phyloP scores from a whole-genome alignment of 2,888 invertebrate genomes.

The Trichogramma dendrolimi region DNA sequence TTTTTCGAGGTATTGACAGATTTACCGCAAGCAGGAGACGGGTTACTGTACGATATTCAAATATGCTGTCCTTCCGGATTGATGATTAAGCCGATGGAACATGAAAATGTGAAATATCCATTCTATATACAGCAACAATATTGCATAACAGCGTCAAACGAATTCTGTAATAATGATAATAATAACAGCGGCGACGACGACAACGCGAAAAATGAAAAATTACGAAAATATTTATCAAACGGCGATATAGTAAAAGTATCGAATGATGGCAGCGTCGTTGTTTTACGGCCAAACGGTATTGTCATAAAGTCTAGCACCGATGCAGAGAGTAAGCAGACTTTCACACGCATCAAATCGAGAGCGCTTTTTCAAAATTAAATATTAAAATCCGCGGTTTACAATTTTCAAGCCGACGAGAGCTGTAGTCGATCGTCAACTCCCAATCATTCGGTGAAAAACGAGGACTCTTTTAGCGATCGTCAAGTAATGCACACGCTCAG shows the following conservation, averaged over 20 bases:
- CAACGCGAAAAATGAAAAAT: slow-evolving; percentile 27
- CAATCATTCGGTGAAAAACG: no score
- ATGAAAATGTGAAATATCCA: slow-evolving; percentile 34
- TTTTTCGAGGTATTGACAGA: no score
- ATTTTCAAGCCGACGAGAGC: no score
- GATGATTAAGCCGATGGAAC: slow-evolving; percentile 34
- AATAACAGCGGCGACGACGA: slow-evolving; percentile 21
- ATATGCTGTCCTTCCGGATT: slow-evolving; percentile 41
- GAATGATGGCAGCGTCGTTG: slow-evolving; percentile 37
- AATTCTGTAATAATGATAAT: slow-evolving; percentile 22
- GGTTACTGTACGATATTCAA: slow-evolving; percentile 20
- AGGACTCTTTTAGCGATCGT: no score
- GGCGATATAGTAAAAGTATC: slow-evolving; percentile 46
- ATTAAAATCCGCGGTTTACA: no score
- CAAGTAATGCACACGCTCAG: no score
- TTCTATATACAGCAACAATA: slow-evolving; percentile 43
- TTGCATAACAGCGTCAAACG: slow-evolving; percentile 29
- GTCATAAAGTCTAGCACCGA: slow-evolving; percentile 29
- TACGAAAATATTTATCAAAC: slow-evolving; percentile 43
- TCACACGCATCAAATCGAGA: no score
- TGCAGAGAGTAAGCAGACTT: no score
- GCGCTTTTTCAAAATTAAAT: no score
- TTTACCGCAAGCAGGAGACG: neutral
- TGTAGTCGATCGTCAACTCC: no score
- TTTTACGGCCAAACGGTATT: slow-evolving; percentile 42